phyloP scores from a whole-genome alignment of 2,113 vertebrate genomes.

The Amphiprion ocellaris region DNA sequence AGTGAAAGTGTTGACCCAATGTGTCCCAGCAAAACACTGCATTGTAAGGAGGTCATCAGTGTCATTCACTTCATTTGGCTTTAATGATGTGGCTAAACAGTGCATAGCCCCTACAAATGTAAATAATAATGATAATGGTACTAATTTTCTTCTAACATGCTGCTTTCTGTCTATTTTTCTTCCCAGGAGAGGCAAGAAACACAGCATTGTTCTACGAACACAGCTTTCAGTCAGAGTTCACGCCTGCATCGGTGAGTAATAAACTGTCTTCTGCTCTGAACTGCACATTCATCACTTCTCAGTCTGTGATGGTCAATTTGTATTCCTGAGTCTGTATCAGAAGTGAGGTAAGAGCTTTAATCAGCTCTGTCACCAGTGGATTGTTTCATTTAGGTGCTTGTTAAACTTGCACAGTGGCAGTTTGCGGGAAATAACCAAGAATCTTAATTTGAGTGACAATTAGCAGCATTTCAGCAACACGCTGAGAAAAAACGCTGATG shows the following conservation, averaged over 20 bases:
- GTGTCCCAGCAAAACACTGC: too few species aligned
- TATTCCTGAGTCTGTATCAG: constrained; percentile 27
- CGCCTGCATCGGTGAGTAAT: constrained; percentile 95
- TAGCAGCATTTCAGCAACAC: constrained; percentile 42
- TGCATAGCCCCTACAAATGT: background rate
- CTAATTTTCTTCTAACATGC: constrained; percentile 27
- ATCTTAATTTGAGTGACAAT: constrained; percentile 59
- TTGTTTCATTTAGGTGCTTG: constrained; percentile 39
- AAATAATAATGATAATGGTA: constrained; percentile 12
- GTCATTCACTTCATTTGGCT: too few species aligned
- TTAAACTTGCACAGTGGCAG: constrained; percentile 66
- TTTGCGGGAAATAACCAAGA: constrained; percentile 42
- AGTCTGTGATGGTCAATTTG: constrained; percentile 14
- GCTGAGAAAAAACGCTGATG: constrained; percentile 27
- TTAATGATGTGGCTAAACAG: too few species aligned
- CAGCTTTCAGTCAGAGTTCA: constrained; percentile 97
- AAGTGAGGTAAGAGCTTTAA: constrained; percentile 40
- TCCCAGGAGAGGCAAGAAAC: constrained; percentile 93
- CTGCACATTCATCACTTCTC: constrained; percentile 28
- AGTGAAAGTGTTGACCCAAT: too few species aligned
- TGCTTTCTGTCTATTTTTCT: constrained; percentile 42
- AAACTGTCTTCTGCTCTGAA: background rate
- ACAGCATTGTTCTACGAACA: constrained; percentile 94
- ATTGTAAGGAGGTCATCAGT: too few species aligned
- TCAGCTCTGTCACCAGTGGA: constrained; percentile 32